These are phyloP conservation scores for Thripadectes ignobilis DNA, from an alignment of 2,797 vertebrate species.

Conservation along the genomic window DNA sequence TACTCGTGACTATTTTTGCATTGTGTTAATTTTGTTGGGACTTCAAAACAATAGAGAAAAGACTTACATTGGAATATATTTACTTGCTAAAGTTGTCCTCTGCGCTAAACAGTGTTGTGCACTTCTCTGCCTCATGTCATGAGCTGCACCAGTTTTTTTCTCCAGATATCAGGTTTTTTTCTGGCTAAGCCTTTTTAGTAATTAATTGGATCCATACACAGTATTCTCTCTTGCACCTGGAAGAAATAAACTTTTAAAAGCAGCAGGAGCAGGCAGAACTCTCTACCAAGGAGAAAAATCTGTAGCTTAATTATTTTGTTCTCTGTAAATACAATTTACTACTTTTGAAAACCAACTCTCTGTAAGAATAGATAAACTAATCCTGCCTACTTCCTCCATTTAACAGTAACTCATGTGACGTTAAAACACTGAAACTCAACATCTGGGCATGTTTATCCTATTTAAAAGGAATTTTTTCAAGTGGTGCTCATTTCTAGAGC, in stretches of 20 bases:
- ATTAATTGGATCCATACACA: background rate
- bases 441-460: background rate
- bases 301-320: background rate
- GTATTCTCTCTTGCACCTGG: background rate
- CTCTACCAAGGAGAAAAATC: background rate
- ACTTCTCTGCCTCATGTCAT: background rate
- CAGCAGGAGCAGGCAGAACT: background rate
- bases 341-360: background rate
- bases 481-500: background rate
- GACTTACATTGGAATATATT: background rate
- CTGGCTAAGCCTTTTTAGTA: background rate
- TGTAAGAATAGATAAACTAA: background rate
- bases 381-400: background rate
- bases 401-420: background rate
- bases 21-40: accelerated
- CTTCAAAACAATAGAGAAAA: background rate
- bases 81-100: background rate
- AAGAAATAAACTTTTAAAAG: background rate
- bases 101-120: accelerated
- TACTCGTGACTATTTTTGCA: background rate
- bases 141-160: background rate
- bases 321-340: background rate
- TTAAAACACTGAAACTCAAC: background rate
- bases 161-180: background rate
- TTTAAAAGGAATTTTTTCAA: background rate